Percentiles rank a stretch among this genome's conserved stretches.
Conservation (phyloP, 2,113 vertebrate species). For the Xyrauchen texanus region DNA sequence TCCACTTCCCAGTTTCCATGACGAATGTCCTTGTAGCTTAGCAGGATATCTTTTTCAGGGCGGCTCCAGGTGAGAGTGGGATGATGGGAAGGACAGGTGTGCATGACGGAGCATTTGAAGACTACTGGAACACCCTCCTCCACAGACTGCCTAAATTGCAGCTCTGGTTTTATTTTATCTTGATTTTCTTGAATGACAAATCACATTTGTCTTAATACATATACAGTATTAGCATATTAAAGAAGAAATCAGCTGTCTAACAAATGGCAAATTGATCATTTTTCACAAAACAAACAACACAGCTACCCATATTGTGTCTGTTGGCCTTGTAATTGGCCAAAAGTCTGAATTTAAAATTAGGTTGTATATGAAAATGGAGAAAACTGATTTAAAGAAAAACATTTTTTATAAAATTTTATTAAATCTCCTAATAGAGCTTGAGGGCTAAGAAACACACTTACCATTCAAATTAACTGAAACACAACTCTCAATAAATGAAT, state of each 20-base stretch:
- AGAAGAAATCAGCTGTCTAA: too few relatives aligned
- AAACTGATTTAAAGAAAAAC: too few relatives aligned
- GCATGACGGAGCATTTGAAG: conserved; percentile 56
- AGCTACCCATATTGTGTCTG: too few relatives aligned
- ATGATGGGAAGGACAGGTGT: conserved; percentile 58
- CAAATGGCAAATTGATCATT: too few relatives aligned
- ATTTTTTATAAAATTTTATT: too few relatives aligned
- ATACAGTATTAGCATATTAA: too few relatives aligned
- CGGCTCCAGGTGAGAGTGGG: conserved; percentile 63
- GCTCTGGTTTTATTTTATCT: not conserved
- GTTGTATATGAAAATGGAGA: too few relatives aligned
- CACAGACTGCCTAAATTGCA: not conserved
- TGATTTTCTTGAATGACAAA: not conserved
- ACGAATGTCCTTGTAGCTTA: conserved; percentile 33
- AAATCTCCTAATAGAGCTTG: not conserved
- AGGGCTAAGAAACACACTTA: conserved; percentile 36
- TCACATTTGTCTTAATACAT: not conserved
- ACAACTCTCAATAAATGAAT: conserved; percentile 60
- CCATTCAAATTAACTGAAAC: conserved; percentile 43
- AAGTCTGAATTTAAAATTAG: too few relatives aligned
- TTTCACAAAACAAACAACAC: not conserved
- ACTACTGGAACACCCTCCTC: conserved; percentile 36
- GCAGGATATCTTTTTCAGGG: fast-evolving
- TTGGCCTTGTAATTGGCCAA: too few relatives aligned
- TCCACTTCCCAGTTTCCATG: conserved; percentile 59